These are phyloP conservation scores for Plutomurus gul DNA, from an alignment of 1,140 invertebrate species.

Conservation along the genomic window DNA sequence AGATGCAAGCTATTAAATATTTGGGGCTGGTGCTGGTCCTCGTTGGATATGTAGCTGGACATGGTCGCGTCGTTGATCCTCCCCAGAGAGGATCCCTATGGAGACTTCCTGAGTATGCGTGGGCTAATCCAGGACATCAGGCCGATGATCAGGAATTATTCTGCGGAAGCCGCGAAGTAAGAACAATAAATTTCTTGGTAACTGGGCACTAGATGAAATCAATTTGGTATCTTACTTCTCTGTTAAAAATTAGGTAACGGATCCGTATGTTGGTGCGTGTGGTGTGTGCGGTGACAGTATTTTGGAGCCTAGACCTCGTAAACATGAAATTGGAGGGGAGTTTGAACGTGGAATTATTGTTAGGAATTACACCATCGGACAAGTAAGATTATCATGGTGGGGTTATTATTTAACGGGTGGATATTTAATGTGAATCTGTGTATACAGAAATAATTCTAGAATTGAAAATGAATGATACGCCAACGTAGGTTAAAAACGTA, in stretches of 20 bases:
- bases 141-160: slow-evolving; percentile 47
- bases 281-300: slow-evolving; percentile 59
- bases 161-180: slow-evolving; percentile 53
- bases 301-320: slow-evolving; percentile 57
- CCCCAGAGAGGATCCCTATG: slow-evolving; percentile 37
- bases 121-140: slow-evolving; percentile 36
- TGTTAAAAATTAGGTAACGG: neutral
- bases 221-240: neutral
- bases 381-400: slow-evolving; percentile 40
- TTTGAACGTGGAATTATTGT: slow-evolving; percentile 62
- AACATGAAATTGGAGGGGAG: slow-evolving; percentile 63
- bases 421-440: too few species aligned
- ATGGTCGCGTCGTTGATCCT: slow-evolving; percentile 33
- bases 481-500: too few species aligned
- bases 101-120: slow-evolving; percentile 27
- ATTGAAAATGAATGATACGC: too few species aligned
- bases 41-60: neutral
- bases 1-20: neutral
- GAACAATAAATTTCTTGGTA: neutral
- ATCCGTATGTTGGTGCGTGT: slow-evolving; percentile 52
- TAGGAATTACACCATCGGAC: slow-evolving; percentile 57
- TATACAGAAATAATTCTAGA: too few species aligned
- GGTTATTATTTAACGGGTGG: too few species aligned
- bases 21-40: neutral
- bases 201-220: neutral